Evolutionary conservation across 2,113 vertebrate genomes (phyloP).

Genomic region (Aviceda subcristata): DNA sequence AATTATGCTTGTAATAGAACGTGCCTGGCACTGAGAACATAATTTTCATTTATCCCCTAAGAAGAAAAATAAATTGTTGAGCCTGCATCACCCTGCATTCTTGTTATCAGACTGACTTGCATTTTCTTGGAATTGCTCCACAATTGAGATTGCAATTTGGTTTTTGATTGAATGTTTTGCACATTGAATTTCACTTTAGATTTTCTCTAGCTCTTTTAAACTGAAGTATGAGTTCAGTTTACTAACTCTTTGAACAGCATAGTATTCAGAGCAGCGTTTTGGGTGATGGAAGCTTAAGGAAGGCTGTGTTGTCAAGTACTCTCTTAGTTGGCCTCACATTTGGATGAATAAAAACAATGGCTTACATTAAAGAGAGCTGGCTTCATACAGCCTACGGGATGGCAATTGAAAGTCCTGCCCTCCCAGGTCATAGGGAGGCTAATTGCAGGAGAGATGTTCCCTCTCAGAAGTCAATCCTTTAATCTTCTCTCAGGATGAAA

Average conservation of each 20-base stretch:
- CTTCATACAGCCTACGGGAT: not conserved
- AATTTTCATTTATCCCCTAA: not conserved
- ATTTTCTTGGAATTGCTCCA: conserved; percentile 52
- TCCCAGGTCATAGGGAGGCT: not conserved
- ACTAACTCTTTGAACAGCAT: not conserved
- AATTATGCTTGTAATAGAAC: conserved; percentile 13
- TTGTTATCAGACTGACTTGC: conserved; percentile 2
- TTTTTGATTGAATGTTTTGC: conserved; percentile 50
- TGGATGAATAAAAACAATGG: not conserved
- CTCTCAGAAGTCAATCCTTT: not conserved
- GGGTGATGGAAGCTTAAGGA: not conserved
- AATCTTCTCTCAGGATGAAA: not conserved
- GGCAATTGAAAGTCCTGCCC: not conserved
- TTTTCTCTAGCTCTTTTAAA: conserved; percentile 29
- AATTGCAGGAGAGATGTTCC: not conserved
- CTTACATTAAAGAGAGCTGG: not conserved
- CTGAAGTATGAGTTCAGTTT: not conserved
- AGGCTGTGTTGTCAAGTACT: not conserved
- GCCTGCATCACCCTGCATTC: not conserved
- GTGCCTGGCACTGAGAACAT: not conserved
- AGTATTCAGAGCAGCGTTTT: not conserved
- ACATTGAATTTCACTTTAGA: conserved; percentile 49
- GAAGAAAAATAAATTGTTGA: conserved; percentile 37
- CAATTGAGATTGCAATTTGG: conserved; percentile 27
- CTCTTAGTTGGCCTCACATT: not conserved